Evolutionary conservation across 2,113 vertebrate species (phyloP), one percentile per base, ranked within the genome.

Genomic region (Paramisgurnus dabryanus): DNA sequence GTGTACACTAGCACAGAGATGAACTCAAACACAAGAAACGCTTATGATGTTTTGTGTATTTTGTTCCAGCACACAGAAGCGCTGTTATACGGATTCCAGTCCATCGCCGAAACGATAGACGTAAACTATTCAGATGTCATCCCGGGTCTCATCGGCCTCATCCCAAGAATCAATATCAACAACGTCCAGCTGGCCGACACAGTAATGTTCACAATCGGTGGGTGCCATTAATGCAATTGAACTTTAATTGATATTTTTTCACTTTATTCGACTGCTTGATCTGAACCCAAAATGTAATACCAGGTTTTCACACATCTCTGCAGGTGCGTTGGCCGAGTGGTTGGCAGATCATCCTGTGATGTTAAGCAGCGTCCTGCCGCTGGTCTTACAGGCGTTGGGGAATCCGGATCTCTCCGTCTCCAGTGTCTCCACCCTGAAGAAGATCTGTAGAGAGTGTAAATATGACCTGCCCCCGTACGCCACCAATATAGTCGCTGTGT

Each of bases 161-260:
- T 99, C 85, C 97, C 97, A 27, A 92, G 97, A 74, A 99, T 99
- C 91, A 99, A 88, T 92, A 98, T 99, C 92, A 98, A 95, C 93
- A 99, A 99, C 0, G 95, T 99, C 82, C 98, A 99, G 86, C 95
- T 99, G 39, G 98, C 98, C 0, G 98, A 99, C 88, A 99, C 98
- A 0, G 97, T 99, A 88, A 99, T 99, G 98, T 99, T 99, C 91
- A 99, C 98, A n/a, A 99, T 99, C 0, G 98, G 98, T 99, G 18
- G 34, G 83, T 84, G 17, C 72, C 7, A 2, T 7, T 7, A 10
- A 10, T 47, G 45, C 7, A 8, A 47, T 3, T 10, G 45, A 2
- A 47, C 10, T 47, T 8, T 47, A 10, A 47, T 53, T 60, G 11
- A 43, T 40, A 13, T 10, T 18, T 34, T 34, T 34, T 1, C 27